Base-by-base conservation (phyloP, 2,888 invertebrate genomes). In the Clostera curtula region DNA sequence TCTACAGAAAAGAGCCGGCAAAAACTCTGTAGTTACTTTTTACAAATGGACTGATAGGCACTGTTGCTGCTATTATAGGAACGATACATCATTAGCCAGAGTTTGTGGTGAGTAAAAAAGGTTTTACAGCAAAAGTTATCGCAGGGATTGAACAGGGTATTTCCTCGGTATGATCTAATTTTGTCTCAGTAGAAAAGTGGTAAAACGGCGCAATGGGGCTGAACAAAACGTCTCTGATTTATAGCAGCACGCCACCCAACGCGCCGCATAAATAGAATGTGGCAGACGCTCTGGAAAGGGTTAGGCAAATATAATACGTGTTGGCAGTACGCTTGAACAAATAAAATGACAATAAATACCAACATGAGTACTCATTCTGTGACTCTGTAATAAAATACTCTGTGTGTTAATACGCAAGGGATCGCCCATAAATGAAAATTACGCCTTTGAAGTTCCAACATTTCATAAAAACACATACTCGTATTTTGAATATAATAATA, bases 141-240 rank as follows among this genome's bases (percentile, higher is more conserved):
- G 62, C 64, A 66, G 64, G 66, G 56, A 50, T 47, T 54, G 58
- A 54, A 53, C 53, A 48, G 58, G 66, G 65, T 62, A 61, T 65
- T 63, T 63, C 66, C 70, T 67, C 54, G 63, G 70, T 67, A 69
- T 75, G 71, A 74, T 75, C 74, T 75, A 76, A 75, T 76, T 76
- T 74, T 65, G 74, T 75, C 66, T 70, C 71, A 67, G 72, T 70
- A 72, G 65, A 64, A 71, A 71, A 69, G 73, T 70, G 72, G 76
- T 75, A 75, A 76, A 75, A 70, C 67, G 70, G 47, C 56, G 75
- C 75, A 76, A 79, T 75, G 71, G 73, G 61, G 62, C 68, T 58
- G 72, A 73, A 73, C 72, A 74, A 74, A 73, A 75, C 65, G 72
- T 63, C 66, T 61, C 70, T 73, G 75, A 76, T 75, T 76, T 75